Base-by-base conservation (phyloP, 2,113 vertebrate species). In the Zosterops borbonicus region DNA sequence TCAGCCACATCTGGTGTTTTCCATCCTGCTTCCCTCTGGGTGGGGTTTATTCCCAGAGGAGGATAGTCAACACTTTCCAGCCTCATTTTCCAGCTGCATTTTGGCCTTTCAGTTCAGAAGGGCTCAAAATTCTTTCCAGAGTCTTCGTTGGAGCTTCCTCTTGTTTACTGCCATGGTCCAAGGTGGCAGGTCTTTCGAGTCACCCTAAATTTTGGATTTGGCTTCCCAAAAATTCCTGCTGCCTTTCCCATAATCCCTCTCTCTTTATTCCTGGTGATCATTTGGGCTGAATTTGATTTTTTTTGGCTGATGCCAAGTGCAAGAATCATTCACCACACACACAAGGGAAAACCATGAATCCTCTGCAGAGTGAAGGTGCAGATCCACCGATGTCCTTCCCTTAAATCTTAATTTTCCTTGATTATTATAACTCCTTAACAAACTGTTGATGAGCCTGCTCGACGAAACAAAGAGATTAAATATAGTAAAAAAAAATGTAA, bases 1-100 rank as follows among this genome's bases (percentile, higher is more conserved):
- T 39, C 92, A 94, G 60, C 77, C 83, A 89, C 94, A 97, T 90
- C 93, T 94, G 93, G 87, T 97, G 95, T 95, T 96, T 97, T 94
- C 89, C 82, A 91, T 8, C 46, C 82, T 82, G 28, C 74, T 95
- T 84, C 91, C 80, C 37, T 89, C 74, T 90, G 93, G 93, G 94
- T 95, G 94, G 81, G 82, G 91, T 85, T 92, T 92, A 90, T 91
- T 96, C 89, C 93, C 94, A 83, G 50, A 50, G 83, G 93, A 95
- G 58, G 46, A 77, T 85, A 87, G 69, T 59, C 84, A 83, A 59
- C 67, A 89, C 87, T 96, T 96, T 95, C 89, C 91, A 95, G 16
- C 19, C 78, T 92, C 50, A 2, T 87, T 82, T 90, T 67, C 91
- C 91, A 95, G 82, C 81, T 95, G 63, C 47, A 46, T 73, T 58